Percentiles rank a stretch among this genome's conserved stretches.
Evolutionary conservation across 2,888 invertebrate species (phyloP).

Genomic region (Epiblema foenella): DNA sequence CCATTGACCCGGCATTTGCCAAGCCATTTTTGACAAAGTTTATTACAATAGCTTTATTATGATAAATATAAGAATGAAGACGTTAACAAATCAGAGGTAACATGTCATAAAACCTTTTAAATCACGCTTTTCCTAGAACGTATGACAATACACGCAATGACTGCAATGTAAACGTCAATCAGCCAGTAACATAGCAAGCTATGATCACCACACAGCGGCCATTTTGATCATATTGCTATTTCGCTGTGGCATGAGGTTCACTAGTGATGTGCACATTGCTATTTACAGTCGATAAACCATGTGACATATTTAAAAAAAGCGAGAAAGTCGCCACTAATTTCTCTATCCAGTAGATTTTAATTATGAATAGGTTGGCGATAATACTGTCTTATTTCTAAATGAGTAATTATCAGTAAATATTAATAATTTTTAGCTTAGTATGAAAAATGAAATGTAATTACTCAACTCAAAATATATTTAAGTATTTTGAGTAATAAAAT

Average conservation of each 20-base stretch:
- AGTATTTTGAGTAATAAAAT: no score
- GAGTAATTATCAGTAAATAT: no score
- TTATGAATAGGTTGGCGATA: no score
- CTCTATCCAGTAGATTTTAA: neutral
- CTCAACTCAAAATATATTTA: no score
- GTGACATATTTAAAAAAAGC: no score
- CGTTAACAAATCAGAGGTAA: neutral
- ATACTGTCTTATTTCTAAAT: no score
- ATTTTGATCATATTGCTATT: conserved; percentile 51
- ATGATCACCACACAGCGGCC: conserved; percentile 48
- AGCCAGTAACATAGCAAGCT: neutral
- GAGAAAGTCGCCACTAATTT: no score
- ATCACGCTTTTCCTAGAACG: neutral
- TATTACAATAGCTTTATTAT: conserved; percentile 10
- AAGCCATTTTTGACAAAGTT: conserved; percentile 64
- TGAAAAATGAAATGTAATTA: no score
- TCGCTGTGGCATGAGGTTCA: conserved; percentile 16
- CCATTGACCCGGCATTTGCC: conserved; percentile 75
- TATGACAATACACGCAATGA: conserved; percentile 17
- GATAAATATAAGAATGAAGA: neutral
- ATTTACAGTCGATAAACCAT: conserved; percentile 19
- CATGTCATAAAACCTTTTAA: neutral
- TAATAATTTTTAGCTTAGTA: no score
- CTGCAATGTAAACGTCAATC: neutral
- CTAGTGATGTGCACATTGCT: conserved; percentile 27